A percentile compares a stretch with the other conserved stretches of the same genome.
Evolutionary conservation across 2,113 vertebrate species (phyloP).

Genomic region (Cephalopholis sonnerati): DNA sequence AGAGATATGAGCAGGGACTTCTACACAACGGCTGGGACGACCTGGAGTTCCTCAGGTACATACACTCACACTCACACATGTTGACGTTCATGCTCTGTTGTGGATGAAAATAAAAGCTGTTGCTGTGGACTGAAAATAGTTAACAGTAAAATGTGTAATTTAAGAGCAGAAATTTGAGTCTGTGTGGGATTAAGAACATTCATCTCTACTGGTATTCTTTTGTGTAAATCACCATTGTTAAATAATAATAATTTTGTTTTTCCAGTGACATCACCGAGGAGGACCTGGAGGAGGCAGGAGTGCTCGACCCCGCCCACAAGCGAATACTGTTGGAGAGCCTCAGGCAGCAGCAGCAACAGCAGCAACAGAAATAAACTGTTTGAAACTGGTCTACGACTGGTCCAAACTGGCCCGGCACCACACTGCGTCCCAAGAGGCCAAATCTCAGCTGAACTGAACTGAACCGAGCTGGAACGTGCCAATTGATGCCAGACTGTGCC

Average conservation of each 20-base stretch:
- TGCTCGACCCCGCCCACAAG: conserved; percentile 92
- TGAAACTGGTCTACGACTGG: conserved; percentile 43
- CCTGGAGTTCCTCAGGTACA: conserved; percentile 95
- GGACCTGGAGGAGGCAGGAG: conserved; percentile 95
- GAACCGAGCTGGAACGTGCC: conserved; percentile 59
- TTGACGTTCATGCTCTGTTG: background rate
- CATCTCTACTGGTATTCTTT: background rate
- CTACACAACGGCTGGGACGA: conserved; percentile 98
- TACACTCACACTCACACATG: background rate
- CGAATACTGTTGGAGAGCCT: conserved; percentile 91
- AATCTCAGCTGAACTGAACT: conserved; percentile 50
- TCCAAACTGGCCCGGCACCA: conserved; percentile 36
- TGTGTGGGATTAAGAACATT: background rate
- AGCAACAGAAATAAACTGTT: conserved; percentile 70
- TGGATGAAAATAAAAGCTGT: background rate
- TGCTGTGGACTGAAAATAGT: background rate
- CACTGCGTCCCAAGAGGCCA: conserved; percentile 37
- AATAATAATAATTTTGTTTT: conserved; percentile 3
- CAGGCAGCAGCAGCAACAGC: conserved; percentile 87
- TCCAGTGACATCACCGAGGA: conserved; percentile 96
- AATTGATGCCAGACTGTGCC: conserved; percentile 70
- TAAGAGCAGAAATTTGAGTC: background rate
- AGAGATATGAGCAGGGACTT: conserved; percentile 93
- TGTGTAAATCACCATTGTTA: background rate
- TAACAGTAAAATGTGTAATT: background rate